Percentiles rank a stretch among this genome's conserved stretches.
phyloP scores from a whole-genome alignment of 2,113 vertebrate species.

The Zingel zingel region DNA sequence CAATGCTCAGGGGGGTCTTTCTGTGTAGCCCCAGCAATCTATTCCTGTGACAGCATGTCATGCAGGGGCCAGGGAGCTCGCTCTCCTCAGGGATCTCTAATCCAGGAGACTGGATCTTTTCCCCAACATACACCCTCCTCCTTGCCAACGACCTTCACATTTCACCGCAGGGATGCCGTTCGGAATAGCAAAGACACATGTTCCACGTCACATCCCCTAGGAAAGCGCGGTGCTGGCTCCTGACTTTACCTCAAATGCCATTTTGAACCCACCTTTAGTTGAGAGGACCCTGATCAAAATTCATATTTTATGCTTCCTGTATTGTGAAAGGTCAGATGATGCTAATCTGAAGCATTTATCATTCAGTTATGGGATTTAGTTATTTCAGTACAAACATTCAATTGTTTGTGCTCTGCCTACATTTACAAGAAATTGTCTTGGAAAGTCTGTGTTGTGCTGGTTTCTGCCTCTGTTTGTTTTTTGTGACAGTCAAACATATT shows the following conservation, averaged over 20 bases:
- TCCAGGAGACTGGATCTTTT: slow-evolving; percentile 60
- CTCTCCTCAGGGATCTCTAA: slow-evolving; percentile 67
- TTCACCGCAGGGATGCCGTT: slow-evolving; percentile 50
- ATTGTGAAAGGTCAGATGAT: slow-evolving; percentile 66
- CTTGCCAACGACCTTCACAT: slow-evolving; percentile 68
- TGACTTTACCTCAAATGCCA: slow-evolving; percentile 6
- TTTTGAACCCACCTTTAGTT: slow-evolving; percentile 9
- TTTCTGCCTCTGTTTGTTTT: slow-evolving; percentile 23
- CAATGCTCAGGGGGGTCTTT: slow-evolving; percentile 52
- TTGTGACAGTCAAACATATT: slow-evolving; percentile 23
- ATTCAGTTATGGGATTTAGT: slow-evolving; percentile 48
- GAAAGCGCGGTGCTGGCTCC: neutral
- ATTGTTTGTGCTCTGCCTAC: neutral
- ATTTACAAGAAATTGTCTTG: slow-evolving; percentile 1
- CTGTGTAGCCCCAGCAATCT: slow-evolving; percentile 50
- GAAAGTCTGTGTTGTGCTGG: slow-evolving; percentile 21
- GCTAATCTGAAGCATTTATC: slow-evolving; percentile 49
- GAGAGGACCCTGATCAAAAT: slow-evolving; percentile 43
- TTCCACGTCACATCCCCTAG: slow-evolving; percentile 28
- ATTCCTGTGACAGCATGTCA: slow-evolving; percentile 71
- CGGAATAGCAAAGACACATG: slow-evolving; percentile 62
- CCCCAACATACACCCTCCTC: slow-evolving; percentile 47
- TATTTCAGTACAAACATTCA: slow-evolving; percentile 25
- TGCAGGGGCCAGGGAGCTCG: slow-evolving; percentile 34
- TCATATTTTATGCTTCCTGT: slow-evolving; percentile 34